A percentile compares a stretch with the other conserved stretches of the same genome.
phyloP scores from a whole-genome alignment of 2,113 vertebrate genomes.

The Philantomba maxwellii region DNA sequence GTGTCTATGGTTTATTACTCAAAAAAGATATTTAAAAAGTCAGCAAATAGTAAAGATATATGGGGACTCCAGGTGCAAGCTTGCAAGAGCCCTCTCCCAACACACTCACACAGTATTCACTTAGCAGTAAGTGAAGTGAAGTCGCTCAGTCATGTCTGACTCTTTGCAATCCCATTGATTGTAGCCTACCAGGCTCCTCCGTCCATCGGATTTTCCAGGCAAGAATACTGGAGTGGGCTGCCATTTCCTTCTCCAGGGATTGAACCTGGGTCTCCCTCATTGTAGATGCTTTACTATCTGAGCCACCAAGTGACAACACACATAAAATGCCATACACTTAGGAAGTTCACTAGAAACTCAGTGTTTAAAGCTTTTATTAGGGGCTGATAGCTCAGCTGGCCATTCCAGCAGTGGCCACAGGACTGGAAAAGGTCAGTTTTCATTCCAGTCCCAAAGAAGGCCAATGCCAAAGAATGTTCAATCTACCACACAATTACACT shows the following conservation, averaged over 20 bases:
- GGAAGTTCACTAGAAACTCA: background rate
- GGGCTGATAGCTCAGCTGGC: background rate
- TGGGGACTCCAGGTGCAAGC: background rate
- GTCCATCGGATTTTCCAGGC: background rate
- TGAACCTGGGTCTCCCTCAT: background rate
- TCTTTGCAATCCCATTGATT: background rate
- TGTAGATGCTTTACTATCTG: background rate
- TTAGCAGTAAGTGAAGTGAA: background rate
- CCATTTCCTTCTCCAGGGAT: background rate
- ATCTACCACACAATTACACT: background rate
- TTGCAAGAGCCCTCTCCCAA: background rate
- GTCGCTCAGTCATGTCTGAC: background rate
- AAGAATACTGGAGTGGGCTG: too few species aligned
- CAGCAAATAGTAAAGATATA: background rate
- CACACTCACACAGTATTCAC: background rate
- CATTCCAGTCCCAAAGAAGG: background rate
- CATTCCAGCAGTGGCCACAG: background rate
- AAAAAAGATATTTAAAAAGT: background rate
- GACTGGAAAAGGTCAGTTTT: background rate
- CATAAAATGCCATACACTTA: background rate
- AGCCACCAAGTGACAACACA: background rate
- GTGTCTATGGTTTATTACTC: background rate
- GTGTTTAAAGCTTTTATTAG: background rate
- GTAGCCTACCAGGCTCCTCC: too few species aligned
- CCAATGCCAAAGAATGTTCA: background rate